Conservation (phyloP, 1,140 invertebrate species). For the Leptinotarsa undecemlineata region DNA sequence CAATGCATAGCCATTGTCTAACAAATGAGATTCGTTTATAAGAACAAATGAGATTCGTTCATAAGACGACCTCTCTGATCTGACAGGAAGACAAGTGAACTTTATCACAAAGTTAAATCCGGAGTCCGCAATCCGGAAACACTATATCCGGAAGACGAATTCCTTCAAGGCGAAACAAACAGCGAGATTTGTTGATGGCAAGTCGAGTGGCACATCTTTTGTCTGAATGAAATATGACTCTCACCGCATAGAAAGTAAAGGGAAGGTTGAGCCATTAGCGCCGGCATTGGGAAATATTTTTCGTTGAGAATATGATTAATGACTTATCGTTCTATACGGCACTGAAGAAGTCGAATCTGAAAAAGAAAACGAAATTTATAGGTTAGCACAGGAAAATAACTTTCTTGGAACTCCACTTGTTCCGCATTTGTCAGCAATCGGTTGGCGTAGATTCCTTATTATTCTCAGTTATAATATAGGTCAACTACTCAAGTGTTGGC, state of each 20-base stretch:
- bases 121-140: background rate
- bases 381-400: too few species aligned
- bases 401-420: too few species aligned
- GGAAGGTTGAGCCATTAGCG: background rate
- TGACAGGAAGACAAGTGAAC: background rate
- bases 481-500: too few species aligned
- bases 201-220: background rate
- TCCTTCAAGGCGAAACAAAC: background rate
- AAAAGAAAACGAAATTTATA: background rate
- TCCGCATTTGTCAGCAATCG: too few species aligned
- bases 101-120: conserved; percentile 3
- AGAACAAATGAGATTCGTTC: too few species aligned
- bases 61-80: background rate
- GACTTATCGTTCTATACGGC: background rate
- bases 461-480: too few species aligned
- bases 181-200: background rate
- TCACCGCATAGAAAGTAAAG: conserved; percentile 8
- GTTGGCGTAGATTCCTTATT: too few species aligned
- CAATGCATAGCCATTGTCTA: too few species aligned
- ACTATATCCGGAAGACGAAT: background rate
- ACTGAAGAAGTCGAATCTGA: background rate
- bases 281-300: background rate
- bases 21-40: too few species aligned
- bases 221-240: conserved; percentile 3
- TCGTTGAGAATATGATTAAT: background rate